Conservation (phyloP, 2,888 invertebrate species). For the Timandra comae region DNA sequence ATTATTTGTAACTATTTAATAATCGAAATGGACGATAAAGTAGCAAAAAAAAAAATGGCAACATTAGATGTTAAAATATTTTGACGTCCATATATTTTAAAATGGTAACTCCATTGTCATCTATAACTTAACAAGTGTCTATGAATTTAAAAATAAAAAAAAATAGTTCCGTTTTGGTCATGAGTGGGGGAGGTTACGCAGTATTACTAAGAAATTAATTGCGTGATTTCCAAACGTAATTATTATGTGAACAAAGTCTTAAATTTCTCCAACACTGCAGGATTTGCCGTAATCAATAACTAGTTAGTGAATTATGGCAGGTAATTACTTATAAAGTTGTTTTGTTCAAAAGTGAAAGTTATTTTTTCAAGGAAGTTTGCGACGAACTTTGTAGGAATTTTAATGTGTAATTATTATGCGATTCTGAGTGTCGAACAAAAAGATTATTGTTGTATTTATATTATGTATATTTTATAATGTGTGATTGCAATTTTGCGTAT, state of each 20-base stretch:
- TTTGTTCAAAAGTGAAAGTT: slow-evolving; percentile 54
- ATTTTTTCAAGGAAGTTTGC: slow-evolving; percentile 13
- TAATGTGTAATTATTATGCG: slow-evolving; percentile 4
- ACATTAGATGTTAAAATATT: too few relatives aligned
- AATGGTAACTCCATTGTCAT: too few relatives aligned
- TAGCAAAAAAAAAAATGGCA: too few relatives aligned
- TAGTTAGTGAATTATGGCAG: slow-evolving; percentile 36
- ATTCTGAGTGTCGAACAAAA: too few relatives aligned
- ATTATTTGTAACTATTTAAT: too few relatives aligned
- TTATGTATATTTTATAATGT: too few relatives aligned
- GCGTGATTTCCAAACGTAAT: slow-evolving; percentile 35
- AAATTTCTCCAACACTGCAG: slow-evolving; percentile 33
- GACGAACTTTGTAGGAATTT: not conserved
- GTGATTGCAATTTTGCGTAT: too few relatives aligned
- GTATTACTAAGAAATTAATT: slow-evolving; percentile 34
- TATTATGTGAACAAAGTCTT: slow-evolving; percentile 40
- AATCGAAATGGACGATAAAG: too few relatives aligned
- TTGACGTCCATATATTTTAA: too few relatives aligned
- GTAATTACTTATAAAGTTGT: slow-evolving; percentile 29
- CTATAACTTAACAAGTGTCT: slow-evolving; percentile 3
- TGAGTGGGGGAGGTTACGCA: slow-evolving; percentile 39
- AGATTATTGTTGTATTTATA: too few relatives aligned
- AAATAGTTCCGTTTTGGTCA: slow-evolving; percentile 43
- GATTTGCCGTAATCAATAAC: slow-evolving; percentile 39
- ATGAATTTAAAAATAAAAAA: slow-evolving; percentile 3